These are phyloP conservation scores for Oenanthe melanoleuca DNA, from an alignment of 2,113 vertebrate species.

Conservation along the genomic window DNA sequence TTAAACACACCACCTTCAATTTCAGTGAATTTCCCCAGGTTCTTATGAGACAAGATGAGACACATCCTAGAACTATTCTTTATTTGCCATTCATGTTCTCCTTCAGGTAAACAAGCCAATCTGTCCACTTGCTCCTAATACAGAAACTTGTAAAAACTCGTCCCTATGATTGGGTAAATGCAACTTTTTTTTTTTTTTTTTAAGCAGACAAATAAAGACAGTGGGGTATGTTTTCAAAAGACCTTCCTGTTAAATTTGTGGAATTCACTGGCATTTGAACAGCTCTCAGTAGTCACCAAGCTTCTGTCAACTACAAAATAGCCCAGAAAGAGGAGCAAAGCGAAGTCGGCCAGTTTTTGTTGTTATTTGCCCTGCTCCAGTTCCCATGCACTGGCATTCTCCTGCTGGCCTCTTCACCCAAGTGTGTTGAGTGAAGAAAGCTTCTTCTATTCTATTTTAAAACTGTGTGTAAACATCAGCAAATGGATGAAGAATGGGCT, in stretches of 20 bases:
- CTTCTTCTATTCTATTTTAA: constrained; percentile 56
- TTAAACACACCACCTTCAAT: constrained; percentile 44
- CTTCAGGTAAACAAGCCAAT: constrained; percentile 51
- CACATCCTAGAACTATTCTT: constrained; percentile 39
- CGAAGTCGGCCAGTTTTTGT: neutral
- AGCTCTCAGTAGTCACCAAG: neutral
- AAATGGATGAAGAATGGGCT: constrained; percentile 52
- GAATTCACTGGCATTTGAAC: neutral
- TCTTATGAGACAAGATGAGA: constrained; percentile 21
- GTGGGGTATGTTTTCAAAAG: neutral
- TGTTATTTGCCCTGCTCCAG: neutral
- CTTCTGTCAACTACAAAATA: neutral
- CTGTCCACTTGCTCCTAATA: constrained; percentile 5
- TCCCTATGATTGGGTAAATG: neutral
- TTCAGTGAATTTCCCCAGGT: constrained; percentile 45
- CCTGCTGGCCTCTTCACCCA: constrained; percentile 64
- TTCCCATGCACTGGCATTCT: constrained; percentile 47
- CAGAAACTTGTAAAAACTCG: constrained; percentile 39
- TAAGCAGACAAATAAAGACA: neutral
- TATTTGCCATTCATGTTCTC: constrained; percentile 44
- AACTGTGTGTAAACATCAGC: constrained; percentile 59
- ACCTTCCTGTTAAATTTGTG: neutral
- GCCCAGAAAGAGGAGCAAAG: neutral
- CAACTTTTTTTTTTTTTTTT: neutral
- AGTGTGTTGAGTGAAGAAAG: constrained; percentile 65